Base-by-base conservation (phyloP, 2,797 vertebrate species). In the Acanthurus lineatus region DNA sequence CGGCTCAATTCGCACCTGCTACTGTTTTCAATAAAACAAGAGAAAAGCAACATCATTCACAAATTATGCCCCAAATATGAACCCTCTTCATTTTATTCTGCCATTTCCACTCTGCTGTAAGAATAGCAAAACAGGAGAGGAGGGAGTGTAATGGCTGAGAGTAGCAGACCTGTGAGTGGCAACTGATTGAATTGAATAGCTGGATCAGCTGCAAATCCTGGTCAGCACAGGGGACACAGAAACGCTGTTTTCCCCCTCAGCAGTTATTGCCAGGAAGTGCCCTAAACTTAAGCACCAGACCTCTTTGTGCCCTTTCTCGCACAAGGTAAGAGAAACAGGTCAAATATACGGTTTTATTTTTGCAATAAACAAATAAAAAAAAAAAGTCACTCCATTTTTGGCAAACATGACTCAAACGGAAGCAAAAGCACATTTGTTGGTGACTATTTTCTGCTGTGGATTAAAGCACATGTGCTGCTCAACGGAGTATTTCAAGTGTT, bases 21-120 rank as follows among this genome's bases (percentile, higher is more conserved):
- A 69, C 79, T 86, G 77, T 90, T 92, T 91, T 88, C 87, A 86
- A 88, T 89, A 87, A 89, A 91, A 88, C 78, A 72, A 81, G 68
- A 70, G 70, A 67, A 82, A 88, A 79, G 70, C 67, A 48, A 65
- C 84, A 89, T 87, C 76, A 76, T 83, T 91, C 74, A 79, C 40
- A 86, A 84, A 88, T 86, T 59, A 90, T 76, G 76, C 59, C 74
- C 76, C 63, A 67, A 87, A 92, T 82, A 88, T 86, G 87, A 92
- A 81, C 77, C 77, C 88, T 81, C 83, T 91, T 76, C 61, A 69
- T 89, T 91, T 90, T 48, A 77, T 64, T 72, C 51, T 56, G 62
- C 67, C 65, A 40, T 91, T 87, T 81, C 60, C 59, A 56, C 70
- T 83, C 68, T 59, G 62, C 35, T n/a, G 35, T 54, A 69, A 87